A percentile compares a stretch with the other conserved stretches of the same genome.
These are phyloP conservation scores for Burhinus bistriatus DNA, from an alignment of 2,113 vertebrate species.

Conservation along the genomic window DNA sequence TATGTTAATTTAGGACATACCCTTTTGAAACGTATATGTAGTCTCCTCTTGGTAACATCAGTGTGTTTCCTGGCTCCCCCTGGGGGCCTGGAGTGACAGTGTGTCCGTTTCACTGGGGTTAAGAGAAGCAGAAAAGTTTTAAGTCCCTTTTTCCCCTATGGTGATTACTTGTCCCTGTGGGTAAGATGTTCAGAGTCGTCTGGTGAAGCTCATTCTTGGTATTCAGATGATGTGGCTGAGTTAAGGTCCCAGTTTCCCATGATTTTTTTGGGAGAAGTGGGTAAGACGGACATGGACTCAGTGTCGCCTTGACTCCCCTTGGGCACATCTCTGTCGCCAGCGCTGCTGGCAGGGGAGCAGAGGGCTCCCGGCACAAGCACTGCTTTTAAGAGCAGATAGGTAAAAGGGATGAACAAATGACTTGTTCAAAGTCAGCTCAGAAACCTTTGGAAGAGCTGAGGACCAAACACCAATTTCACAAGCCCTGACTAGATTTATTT, in stretches of 20 bases:
- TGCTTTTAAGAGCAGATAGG: no score
- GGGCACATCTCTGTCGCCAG: fast-evolving
- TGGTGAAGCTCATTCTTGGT: not conserved
- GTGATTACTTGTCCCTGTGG: not conserved
- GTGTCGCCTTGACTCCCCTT: not conserved
- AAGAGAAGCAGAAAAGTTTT: not conserved
- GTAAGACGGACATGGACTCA: not conserved
- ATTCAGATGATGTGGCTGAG: not conserved
- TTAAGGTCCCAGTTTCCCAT: not conserved
- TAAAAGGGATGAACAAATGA: not conserved
- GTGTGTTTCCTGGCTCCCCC: not conserved
- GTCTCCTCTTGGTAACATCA: not conserved
- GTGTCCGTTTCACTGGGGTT: not conserved
- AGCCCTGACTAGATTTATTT: not conserved
- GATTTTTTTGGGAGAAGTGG: not conserved
- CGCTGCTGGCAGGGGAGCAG: not conserved
- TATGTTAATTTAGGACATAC: not conserved
- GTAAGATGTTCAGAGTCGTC: not conserved
- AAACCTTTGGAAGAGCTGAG: not conserved
- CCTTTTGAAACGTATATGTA: not conserved
- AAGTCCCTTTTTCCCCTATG: not conserved
- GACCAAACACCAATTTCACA: not conserved
- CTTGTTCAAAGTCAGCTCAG: not conserved
- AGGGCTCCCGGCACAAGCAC: no score
- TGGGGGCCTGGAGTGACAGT: no score